These are phyloP conservation scores for Carposina sasakii DNA, from an alignment of 1,140 invertebrate genomes.

Conservation along the genomic window DNA sequence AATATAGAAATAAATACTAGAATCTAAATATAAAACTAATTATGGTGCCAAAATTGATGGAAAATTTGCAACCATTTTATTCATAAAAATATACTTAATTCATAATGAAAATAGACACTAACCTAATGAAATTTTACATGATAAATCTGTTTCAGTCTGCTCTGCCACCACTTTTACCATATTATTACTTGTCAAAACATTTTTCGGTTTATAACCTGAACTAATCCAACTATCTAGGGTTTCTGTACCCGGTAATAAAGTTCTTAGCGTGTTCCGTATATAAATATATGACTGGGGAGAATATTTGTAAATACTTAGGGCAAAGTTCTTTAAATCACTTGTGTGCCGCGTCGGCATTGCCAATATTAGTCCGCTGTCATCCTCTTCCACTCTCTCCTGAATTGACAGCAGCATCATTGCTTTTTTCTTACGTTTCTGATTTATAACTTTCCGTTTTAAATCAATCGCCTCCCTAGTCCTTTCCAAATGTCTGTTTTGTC, in stretches of 20 bases:
- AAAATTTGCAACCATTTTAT: constrained; percentile 12
- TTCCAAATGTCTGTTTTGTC: constrained; percentile 41
- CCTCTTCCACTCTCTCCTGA: constrained; percentile 64
- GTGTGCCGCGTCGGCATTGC: constrained; percentile 62
- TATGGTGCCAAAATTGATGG: background rate
- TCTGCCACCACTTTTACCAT: constrained; percentile 54
- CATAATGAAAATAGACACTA: constrained; percentile 24
- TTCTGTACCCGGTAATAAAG: constrained; percentile 56
- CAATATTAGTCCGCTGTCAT: constrained; percentile 53
- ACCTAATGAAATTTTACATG: constrained; percentile 55
- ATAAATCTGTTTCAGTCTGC: constrained; percentile 51
- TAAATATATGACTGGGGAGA: constrained; percentile 64
- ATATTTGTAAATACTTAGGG: constrained; percentile 62
- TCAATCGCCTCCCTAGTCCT: constrained; percentile 50
- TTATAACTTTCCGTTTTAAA: constrained; percentile 51
- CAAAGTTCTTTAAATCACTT: constrained; percentile 61
- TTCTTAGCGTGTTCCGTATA: constrained; percentile 59
- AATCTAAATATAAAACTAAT: constrained; percentile 9
- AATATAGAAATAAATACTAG: background rate
- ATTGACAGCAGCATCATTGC: constrained; percentile 53
- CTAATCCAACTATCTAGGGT: constrained; percentile 52
- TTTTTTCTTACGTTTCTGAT: constrained; percentile 56
- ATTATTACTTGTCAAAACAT: constrained; percentile 41
- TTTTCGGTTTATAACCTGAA: constrained; percentile 52
- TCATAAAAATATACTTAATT: constrained; percentile 11